Conservation (phyloP, 2,113 vertebrate genomes). For the Scomber scombrus region DNA sequence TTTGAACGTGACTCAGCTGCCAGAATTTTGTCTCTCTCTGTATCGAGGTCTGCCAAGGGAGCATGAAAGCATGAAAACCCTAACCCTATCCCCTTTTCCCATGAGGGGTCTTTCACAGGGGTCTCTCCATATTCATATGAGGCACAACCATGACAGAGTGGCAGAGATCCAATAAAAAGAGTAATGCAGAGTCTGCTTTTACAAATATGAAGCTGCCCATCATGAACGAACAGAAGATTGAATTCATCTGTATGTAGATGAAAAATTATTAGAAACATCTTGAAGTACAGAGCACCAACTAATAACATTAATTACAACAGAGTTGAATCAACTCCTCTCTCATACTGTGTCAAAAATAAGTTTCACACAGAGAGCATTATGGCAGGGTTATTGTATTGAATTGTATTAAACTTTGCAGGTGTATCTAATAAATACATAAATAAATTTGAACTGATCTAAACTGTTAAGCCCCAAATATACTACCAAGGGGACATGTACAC, state of each 20-base stretch:
- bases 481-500: too few relatives aligned
- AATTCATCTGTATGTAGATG: not conserved
- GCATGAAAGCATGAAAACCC: slow-evolving; percentile 64
- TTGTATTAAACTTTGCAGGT: too few relatives aligned
- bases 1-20: slow-evolving; percentile 67
- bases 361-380: too few relatives aligned
- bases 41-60: slow-evolving; percentile 62
- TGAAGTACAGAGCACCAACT: too few relatives aligned
- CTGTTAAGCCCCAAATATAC: too few relatives aligned
- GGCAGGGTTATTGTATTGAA: too few relatives aligned
- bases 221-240: slow-evolving; percentile 15
- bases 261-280: too few relatives aligned
- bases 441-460: too few relatives aligned
- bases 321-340: too few relatives aligned
- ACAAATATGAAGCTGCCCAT: not conserved
- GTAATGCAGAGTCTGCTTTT: slow-evolving; percentile 8
- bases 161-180: slow-evolving; percentile 23
- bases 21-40: slow-evolving; percentile 69
- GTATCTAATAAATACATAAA: too few relatives aligned
- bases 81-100: slow-evolving; percentile 58
- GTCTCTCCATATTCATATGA: slow-evolving; percentile 41
- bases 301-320: too few relatives aligned
- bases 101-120: slow-evolving; percentile 60
- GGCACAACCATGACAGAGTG: slow-evolving; percentile 30
- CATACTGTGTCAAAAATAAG: too few relatives aligned